Conservation (phyloP, 2,113 vertebrate species). For the Halcyon malimbica region DNA sequence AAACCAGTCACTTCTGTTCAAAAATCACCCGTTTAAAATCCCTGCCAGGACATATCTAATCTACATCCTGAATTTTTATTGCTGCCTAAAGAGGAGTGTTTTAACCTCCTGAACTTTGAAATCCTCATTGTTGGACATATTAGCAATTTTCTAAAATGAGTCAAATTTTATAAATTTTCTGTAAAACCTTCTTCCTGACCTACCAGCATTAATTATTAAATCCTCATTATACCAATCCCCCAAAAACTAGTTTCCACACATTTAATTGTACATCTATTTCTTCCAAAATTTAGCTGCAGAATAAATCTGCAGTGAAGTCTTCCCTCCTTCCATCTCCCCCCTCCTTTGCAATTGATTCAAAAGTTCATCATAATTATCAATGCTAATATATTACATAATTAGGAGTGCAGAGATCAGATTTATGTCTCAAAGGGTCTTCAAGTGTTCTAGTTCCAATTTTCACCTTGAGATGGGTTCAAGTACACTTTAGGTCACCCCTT, state of each 20-base stretch:
- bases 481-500: neutral
- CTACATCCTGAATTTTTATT: neutral
- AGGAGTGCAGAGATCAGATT: neutral
- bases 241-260: neutral
- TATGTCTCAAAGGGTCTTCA: neutral
- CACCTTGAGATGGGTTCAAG: neutral
- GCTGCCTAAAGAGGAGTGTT: neutral
- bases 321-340: neutral
- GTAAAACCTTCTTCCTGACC: neutral
- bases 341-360: neutral
- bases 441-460: neutral
- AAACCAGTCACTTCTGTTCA: neutral
- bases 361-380: neutral
- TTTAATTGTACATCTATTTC: neutral
- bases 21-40: neutral
- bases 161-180: neutral
- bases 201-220: neutral
- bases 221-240: neutral
- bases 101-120: neutral
- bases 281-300: neutral
- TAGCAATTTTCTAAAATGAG: neutral
- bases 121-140: neutral
- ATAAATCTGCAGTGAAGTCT: neutral
- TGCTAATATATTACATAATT: neutral
- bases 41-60: neutral